Percentiles rank a stretch among this genome's conserved stretches.
Conservation (phyloP, 2,113 vertebrate species). For the Tachysurus fulvidraco region DNA sequence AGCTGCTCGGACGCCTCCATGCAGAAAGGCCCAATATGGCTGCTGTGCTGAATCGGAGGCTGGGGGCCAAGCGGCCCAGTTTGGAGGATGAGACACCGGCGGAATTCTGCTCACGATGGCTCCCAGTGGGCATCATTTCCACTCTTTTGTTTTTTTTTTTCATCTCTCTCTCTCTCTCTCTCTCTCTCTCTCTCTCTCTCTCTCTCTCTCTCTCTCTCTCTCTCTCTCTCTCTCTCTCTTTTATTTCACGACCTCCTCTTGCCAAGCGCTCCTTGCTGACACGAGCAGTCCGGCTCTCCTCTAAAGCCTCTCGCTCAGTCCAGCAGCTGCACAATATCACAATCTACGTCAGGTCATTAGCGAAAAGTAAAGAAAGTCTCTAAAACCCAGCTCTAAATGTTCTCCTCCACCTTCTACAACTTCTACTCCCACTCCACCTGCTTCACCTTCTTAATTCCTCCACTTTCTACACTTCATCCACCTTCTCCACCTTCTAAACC, state of each 20-base stretch:
- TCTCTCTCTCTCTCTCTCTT: conserved; percentile 52
- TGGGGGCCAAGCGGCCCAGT: conserved; percentile 68
- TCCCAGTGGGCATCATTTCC: conserved; percentile 72
- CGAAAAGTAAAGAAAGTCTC: background rate
- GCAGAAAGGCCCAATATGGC: conserved; percentile 76
- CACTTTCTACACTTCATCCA: too few relatives aligned
- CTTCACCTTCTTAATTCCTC: background rate
- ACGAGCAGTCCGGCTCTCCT: conserved; percentile 75
- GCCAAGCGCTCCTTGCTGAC: conserved; percentile 77
- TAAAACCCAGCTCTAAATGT: background rate
- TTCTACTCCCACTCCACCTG: background rate
- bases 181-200: conserved; percentile 26
- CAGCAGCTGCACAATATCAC: conserved; percentile 77
- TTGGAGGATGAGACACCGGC: conserved; percentile 62
- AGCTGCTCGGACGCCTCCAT: conserved; percentile 59
- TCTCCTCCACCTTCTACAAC: background rate
- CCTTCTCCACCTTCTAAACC: too few relatives aligned
- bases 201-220: conserved; percentile 53
- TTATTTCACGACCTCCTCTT: conserved; percentile 60
- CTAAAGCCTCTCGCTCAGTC: conserved; percentile 74
- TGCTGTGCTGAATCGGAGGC: conserved; percentile 70
- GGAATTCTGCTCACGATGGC: conserved; percentile 69
- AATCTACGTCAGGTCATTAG: background rate
- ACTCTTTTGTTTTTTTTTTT: conserved; percentile 51
- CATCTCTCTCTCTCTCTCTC: conserved; percentile 11